These are phyloP conservation scores for Myripristis jacobus DNA, from an alignment of 2,797 vertebrate species.

Conservation along the genomic window DNA sequence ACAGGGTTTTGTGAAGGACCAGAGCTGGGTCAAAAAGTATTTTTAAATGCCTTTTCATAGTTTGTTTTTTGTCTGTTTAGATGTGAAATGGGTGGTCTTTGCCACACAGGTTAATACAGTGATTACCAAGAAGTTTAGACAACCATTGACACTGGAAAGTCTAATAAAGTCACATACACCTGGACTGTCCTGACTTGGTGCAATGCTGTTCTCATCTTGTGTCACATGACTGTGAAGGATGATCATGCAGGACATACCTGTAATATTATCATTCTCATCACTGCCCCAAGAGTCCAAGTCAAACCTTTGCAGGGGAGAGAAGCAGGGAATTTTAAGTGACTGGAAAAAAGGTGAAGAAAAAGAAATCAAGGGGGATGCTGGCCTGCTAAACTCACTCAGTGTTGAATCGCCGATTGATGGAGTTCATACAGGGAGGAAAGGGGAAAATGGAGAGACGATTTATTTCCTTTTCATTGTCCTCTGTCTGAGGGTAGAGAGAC, in stretches of 20 bases:
- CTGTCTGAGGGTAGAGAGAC: constrained; percentile 58
- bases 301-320: constrained; percentile 60
- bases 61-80: neutral
- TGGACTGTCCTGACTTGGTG: neutral
- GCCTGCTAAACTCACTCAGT: constrained; percentile 75
- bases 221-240: neutral
- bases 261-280: constrained; percentile 78
- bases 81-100: too few species aligned
- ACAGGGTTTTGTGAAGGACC: neutral
- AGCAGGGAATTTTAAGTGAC: neutral
- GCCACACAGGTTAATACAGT: too few species aligned
- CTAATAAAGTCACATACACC: neutral
- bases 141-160: neutral
- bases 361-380: neutral
- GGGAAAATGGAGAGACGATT: constrained; percentile 94
- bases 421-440: constrained; percentile 91
- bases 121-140: too few species aligned
- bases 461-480: constrained; percentile 91
- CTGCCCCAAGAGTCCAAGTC: constrained; percentile 78
- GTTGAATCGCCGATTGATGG: constrained; percentile 90
- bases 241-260: constrained; percentile 58
- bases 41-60: neutral
- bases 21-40: neutral
- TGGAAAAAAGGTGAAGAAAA: neutral
- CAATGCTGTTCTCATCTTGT: neutral